Evolutionary conservation across 2,888 invertebrate species (phyloP).

Genomic region (Shargacucullia verbasci): DNA sequence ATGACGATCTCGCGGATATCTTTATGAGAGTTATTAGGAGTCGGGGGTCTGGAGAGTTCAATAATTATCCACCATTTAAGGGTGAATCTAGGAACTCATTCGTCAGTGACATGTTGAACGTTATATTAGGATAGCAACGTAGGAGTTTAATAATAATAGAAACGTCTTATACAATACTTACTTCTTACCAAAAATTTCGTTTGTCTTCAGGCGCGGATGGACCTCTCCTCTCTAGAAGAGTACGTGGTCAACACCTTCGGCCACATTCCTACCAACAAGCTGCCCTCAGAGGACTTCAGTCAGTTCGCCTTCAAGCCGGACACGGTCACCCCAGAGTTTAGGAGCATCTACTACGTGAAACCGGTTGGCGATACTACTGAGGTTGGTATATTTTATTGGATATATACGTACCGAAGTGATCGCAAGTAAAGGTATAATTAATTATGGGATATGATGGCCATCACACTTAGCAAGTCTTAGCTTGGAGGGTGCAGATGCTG

Average conservation of each 20-base stretch:
- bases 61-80: no score
- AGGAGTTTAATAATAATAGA: background rate
- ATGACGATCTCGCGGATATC: no score
- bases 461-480: no score
- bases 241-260: constrained; percentile 92
- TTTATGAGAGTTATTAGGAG: no score
- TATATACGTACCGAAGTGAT: no score
- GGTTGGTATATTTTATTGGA: constrained; percentile 75
- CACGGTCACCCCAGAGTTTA: constrained; percentile 90
- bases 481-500: no score
- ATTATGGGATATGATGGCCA: no score
- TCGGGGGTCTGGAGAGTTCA: no score
- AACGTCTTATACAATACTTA: no score
- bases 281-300: constrained; percentile 90
- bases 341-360: constrained; percentile 92
- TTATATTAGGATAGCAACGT: background rate
- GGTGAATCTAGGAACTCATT: no score
- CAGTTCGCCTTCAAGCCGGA: constrained; percentile 78
- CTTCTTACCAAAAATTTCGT: background rate
- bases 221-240: constrained; percentile 90
- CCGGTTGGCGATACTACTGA: constrained; percentile 93
- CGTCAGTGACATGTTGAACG: no score
- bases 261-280: constrained; percentile 91
- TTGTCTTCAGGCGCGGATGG: constrained; percentile 84
- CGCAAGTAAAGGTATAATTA: no score